Base-by-base conservation (phyloP, 2,888 invertebrate species). In the Adelognathus sp. region DNA sequence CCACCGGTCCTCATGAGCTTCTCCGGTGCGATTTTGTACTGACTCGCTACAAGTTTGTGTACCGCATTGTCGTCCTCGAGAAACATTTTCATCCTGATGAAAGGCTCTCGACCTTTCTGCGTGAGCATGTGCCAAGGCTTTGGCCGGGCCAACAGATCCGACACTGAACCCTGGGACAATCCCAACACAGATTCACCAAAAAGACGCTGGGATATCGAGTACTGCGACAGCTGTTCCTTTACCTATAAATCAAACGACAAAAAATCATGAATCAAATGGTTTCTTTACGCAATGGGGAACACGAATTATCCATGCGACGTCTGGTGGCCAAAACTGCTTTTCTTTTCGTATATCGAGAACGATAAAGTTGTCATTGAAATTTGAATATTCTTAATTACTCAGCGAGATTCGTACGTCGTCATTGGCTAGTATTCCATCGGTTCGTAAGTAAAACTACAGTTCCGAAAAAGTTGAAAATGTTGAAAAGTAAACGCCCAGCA, bases 71-170 rank as follows among this genome's bases (percentile, higher is more conserved):
- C 98, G 88, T 98, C 98, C 92, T 98, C 98, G 83, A 99, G 93
- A 92, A 99, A 99, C 96, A 98, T 97, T 92, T 98, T 98, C 98
- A 99, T 99, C 78, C 98, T 94, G 81, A 99, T 98, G 92, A 98
- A 99, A 0, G 98, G 99, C 89, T 99, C 98, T 27, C 98, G 94
- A 1, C 98, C 98, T 91, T 98, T 98, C 89, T 97, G 98, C 11
- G 99, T 99, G 61, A 99, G 93, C 98, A 99, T 98, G 90, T 98
- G 98, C 99, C 99, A 99, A 0, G 99, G 98, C 91, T 99, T 99
- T 36, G 99, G 99, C 64, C 99, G 93, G 24, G 99, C 99, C 81
- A 99, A 93, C 46, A 99, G 93, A 92, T 99, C 99, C 56, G 98
- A 99, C 0, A 99, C 99, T 3, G 98, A 98, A 39, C 99, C 99